Evolutionary conservation across 2,888 invertebrate species (phyloP).

Genomic region (Sarcophaga variegata): DNA sequence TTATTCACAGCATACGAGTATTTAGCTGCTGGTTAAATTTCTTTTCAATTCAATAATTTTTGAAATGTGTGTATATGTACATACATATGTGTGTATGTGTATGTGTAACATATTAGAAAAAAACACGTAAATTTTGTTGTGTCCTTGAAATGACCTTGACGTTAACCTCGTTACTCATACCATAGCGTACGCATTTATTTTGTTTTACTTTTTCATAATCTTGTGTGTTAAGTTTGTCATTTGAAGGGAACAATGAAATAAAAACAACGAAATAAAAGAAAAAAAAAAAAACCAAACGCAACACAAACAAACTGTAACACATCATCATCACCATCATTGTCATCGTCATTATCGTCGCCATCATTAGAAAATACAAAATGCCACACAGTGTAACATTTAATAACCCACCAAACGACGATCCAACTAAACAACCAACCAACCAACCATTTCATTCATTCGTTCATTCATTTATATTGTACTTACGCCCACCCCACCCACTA

Average conservation of each 20-base stretch:
- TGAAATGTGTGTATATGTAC: background rate
- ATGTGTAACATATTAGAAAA: background rate
- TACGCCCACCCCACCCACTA: slow-evolving; percentile 9
- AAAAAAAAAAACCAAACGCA: slow-evolving; percentile 28
- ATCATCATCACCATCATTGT: slow-evolving; percentile 45
- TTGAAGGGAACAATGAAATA: slow-evolving; percentile 38
- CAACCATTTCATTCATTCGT: background rate
- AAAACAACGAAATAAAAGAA: slow-evolving; percentile 33
- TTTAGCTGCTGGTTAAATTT: background rate
- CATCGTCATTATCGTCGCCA: slow-evolving; percentile 31
- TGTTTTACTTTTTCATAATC: slow-evolving; percentile 25
- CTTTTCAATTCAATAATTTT: slow-evolving; percentile 29
- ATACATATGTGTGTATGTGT: background rate
- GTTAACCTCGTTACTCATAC: slow-evolving; percentile 41
- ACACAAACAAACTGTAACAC: slow-evolving; percentile 52
- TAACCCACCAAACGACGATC: slow-evolving; percentile 24
- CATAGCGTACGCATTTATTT: slow-evolving; percentile 42
- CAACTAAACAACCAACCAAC: background rate
- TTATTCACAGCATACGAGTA: background rate
- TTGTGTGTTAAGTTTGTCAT: slow-evolving; percentile 45
- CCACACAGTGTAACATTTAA: slow-evolving; percentile 60
- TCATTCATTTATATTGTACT: background rate
- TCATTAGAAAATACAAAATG: slow-evolving; percentile 55
- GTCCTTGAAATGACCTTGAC: slow-evolving; percentile 78
- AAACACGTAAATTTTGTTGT: slow-evolving; percentile 70